Conservation (phyloP, 2,888 invertebrate species). For the Drosophila pseudotalamancana region DNA sequence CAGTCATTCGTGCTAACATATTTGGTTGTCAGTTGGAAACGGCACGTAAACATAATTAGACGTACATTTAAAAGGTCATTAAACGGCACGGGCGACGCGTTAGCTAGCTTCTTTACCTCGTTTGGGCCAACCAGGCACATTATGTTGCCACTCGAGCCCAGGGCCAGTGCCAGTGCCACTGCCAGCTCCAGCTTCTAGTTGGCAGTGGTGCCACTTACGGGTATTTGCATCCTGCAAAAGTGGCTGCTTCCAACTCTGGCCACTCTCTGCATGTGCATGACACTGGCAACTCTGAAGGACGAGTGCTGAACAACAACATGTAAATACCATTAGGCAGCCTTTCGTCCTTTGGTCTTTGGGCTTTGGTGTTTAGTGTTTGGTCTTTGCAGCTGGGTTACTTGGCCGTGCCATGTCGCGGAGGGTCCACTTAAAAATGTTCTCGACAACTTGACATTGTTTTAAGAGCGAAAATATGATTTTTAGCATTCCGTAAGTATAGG, state of each 20-base stretch:
- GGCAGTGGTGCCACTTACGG: slow-evolving; percentile 49
- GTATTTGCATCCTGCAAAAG: slow-evolving; percentile 65
- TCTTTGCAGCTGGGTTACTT: slow-evolving; percentile 17
- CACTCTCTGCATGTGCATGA: slow-evolving; percentile 54
- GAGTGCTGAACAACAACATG: slow-evolving; percentile 57
- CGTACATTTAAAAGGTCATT: slow-evolving; percentile 77
- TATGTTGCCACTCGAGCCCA: slow-evolving; percentile 49
- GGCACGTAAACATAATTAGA: slow-evolving; percentile 77
- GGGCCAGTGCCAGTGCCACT: slow-evolving; percentile 41
- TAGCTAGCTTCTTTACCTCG: no score
- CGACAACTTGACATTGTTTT: slow-evolving; percentile 78
- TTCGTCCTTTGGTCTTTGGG: slow-evolving; percentile 19
- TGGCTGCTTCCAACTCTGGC: slow-evolving; percentile 30
- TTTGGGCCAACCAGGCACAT: slow-evolving; percentile 37
- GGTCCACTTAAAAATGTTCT: slow-evolving; percentile 64
- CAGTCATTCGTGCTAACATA: slow-evolving; percentile 48
- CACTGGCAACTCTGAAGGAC: slow-evolving; percentile 50
- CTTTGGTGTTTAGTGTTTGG: slow-evolving; percentile 4
- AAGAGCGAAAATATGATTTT: slow-evolving; percentile 73
- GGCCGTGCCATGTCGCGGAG: slow-evolving; percentile 42
- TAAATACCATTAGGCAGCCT: slow-evolving; percentile 69
- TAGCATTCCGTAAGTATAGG: slow-evolving; percentile 40
- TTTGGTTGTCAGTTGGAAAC: slow-evolving; percentile 47
- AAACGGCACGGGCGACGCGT: slow-evolving; percentile 47
- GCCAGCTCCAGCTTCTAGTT: background rate